Evolutionary conservation across 2,113 vertebrate genomes (phyloP).

Genomic region (Physeter macrocephalus): DNA sequence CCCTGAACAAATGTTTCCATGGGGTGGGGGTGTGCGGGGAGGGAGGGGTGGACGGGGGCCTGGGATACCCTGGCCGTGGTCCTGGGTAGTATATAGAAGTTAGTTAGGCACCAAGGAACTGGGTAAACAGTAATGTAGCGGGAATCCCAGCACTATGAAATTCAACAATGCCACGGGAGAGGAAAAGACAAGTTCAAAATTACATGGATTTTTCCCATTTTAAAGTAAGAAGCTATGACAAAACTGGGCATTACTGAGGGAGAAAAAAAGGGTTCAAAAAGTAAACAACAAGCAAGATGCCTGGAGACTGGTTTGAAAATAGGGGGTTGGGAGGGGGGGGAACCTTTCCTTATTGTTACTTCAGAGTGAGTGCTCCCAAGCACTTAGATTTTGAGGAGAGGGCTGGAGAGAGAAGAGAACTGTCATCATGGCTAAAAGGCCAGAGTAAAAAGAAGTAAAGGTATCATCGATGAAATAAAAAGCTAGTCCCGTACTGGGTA

Average conservation of each 20-base stretch:
- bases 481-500: background rate
- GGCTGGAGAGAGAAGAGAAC: background rate
- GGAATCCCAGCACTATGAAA: background rate
- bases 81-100: background rate
- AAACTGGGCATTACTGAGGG: background rate
- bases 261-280: background rate
- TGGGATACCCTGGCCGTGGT: background rate
- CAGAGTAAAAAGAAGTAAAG: background rate
- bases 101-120: background rate
- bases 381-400: background rate
- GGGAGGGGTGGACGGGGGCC: background rate
- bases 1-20: background rate
- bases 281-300: background rate
- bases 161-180: background rate
- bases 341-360: background rate
- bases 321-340: no score
- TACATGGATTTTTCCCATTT: background rate
- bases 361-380: background rate
- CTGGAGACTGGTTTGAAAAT: conserved; percentile 12
- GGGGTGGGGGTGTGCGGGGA: background rate
- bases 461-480: background rate
- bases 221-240: background rate
- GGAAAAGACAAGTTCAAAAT: background rate
- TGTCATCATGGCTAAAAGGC: background rate
- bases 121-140: background rate